Evolutionary conservation across 2,113 vertebrate genomes (phyloP).

Genomic region (Tachuris rubrigastra): DNA sequence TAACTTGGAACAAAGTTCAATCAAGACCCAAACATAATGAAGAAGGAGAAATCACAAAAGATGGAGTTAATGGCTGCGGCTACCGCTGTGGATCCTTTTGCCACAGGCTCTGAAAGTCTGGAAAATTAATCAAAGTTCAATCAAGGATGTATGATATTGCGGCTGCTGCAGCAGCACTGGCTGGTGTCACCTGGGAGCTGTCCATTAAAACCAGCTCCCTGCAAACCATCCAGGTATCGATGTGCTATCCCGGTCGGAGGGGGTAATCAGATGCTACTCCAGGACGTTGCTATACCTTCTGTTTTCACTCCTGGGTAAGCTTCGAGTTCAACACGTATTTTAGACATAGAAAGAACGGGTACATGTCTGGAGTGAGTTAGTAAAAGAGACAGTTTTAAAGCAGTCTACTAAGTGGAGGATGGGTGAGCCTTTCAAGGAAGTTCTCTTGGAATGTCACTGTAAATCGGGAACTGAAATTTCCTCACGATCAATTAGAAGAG

Average conservation of each 20-base stretch:
- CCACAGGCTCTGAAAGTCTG: slow-evolving; percentile 58
- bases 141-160: slow-evolving; percentile 65
- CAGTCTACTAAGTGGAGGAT: not conserved
- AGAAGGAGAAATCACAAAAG: slow-evolving; percentile 66
- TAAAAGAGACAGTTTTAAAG: slow-evolving; percentile 16
- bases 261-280: slow-evolving; percentile 40
- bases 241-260: not conserved
- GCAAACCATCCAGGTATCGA: slow-evolving; percentile 33
- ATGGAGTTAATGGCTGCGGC: slow-evolving; percentile 64
- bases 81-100: slow-evolving; percentile 56
- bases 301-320: slow-evolving; percentile 49
- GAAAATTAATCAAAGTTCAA: slow-evolving; percentile 68
- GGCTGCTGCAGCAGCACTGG: slow-evolving; percentile 28
- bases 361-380: slow-evolving; percentile 39
- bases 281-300: slow-evolving; percentile 25
- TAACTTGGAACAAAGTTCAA: slow-evolving; percentile 68
- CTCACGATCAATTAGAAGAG: not conserved
- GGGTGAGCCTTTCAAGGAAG: not conserved
- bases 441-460: not conserved
- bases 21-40: slow-evolving; percentile 67
- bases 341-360: slow-evolving; percentile 63
- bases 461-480: not conserved
- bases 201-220: slow-evolving; percentile 59
- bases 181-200: slow-evolving; percentile 61
- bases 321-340: slow-evolving; percentile 57